Percentiles rank a stretch among this genome's conserved stretches.
Evolutionary conservation across 2,888 invertebrate genomes (phyloP).

Genomic region (Cataglyphis rosenhaueri): DNA sequence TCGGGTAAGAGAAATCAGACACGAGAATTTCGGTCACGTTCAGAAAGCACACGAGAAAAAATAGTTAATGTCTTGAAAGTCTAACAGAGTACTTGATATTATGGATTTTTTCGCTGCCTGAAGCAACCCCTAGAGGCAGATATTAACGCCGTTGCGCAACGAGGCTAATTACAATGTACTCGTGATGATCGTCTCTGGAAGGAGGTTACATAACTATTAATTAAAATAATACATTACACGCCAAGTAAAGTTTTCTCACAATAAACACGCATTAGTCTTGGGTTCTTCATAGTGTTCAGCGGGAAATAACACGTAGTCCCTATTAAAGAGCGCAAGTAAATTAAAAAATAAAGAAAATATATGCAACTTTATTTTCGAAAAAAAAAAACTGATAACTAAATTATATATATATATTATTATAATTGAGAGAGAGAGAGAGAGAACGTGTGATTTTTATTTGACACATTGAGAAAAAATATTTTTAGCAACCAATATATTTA

Average conservation of each 20-base stretch:
- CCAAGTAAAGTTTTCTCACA: slow-evolving; percentile 22
- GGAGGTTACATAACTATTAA: slow-evolving; percentile 53
- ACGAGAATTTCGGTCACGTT: slow-evolving; percentile 51
- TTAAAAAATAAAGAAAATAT: background rate
- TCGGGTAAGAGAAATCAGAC: slow-evolving; percentile 40
- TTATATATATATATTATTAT: background rate
- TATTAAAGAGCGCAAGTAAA: background rate
- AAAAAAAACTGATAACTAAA: background rate
- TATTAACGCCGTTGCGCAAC: slow-evolving; percentile 24
- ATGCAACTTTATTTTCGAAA: background rate
- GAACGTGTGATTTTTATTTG: background rate
- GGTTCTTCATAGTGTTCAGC: slow-evolving; percentile 18
- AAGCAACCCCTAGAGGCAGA: slow-evolving; percentile 29
- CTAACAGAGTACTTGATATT: slow-evolving; percentile 24
- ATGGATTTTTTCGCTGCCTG: slow-evolving; percentile 11
- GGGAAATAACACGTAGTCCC: background rate
- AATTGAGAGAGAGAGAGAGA: background rate
- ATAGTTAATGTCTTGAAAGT: slow-evolving; percentile 28
- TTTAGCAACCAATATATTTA: background rate
- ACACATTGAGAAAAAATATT: background rate
- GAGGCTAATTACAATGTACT: slow-evolving; percentile 46
- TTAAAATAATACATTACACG: slow-evolving; percentile 50
- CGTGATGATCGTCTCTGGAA: slow-evolving; percentile 34
- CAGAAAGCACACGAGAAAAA: slow-evolving; percentile 9
- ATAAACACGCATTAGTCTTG: slow-evolving; percentile 24